phyloP scores from a whole-genome alignment of 2,888 invertebrate genomes.

The Argyresthia goedartella region DNA sequence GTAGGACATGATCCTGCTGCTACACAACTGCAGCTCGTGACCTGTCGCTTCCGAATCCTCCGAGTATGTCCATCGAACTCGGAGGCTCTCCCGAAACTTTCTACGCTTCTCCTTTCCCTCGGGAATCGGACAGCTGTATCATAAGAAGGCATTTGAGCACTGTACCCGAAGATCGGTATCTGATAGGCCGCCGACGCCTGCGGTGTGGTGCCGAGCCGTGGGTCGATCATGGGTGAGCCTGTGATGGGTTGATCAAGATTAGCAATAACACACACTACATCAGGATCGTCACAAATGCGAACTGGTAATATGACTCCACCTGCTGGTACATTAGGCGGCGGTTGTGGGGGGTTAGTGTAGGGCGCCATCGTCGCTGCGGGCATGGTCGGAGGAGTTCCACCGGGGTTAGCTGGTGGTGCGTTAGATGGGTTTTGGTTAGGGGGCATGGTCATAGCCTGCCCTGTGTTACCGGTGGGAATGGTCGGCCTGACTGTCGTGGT shows the following conservation, averaged over 20 bases:
- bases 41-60: constrained; percentile 44
- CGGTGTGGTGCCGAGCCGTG: constrained; percentile 57
- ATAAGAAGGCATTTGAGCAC: too few relatives aligned
- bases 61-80: constrained; percentile 21
- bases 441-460: constrained; percentile 14
- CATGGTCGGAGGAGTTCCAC: constrained; percentile 12
- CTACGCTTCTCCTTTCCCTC: constrained; percentile 23
- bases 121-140: constrained; percentile 52
- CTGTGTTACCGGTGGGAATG: constrained; percentile 12
- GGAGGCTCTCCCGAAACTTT: constrained; percentile 12
- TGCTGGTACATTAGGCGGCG: constrained; percentile 15
- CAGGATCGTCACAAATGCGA: constrained; percentile 55
- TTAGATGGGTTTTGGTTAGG: constrained; percentile 12
- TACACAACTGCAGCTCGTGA: constrained; percentile 44
- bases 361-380: constrained; percentile 16
- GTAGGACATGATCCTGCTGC: constrained; percentile 41
- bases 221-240: constrained; percentile 60
- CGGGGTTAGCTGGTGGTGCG: constrained; percentile 11
- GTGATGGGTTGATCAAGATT: constrained; percentile 51
- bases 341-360: constrained; percentile 17
- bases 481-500: constrained; percentile 5
- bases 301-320: constrained; percentile 34
- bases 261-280: constrained; percentile 53
- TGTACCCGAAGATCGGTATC: constrained; percentile 42
- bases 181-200: constrained; percentile 35